A percentile compares a stretch with the other conserved stretches of the same genome.
Evolutionary conservation across 2,113 vertebrate species (phyloP).

Genomic region (Gnathonemus echidnorhynchus): DNA sequence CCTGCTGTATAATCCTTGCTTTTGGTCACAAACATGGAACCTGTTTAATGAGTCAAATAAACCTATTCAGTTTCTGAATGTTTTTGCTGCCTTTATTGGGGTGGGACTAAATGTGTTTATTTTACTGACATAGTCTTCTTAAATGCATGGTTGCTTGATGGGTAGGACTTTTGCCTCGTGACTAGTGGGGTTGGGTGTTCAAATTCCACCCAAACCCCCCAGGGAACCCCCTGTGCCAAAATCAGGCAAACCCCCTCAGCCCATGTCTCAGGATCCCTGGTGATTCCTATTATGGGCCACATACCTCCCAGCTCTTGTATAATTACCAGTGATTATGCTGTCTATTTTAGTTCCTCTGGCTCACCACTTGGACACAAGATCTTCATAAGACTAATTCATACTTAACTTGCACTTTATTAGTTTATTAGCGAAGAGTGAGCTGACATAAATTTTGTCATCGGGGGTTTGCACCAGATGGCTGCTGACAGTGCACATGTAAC

Average conservation of each 20-base stretch:
- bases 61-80: conserved; percentile 48
- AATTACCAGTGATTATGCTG: neutral
- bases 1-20: conserved; percentile 58
- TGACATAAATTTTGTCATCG: too few species aligned
- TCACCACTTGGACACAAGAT: neutral
- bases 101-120: neutral
- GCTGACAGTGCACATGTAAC: too few species aligned
- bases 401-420: too few species aligned
- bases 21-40: conserved; percentile 64
- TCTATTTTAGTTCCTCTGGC: neutral
- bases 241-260: neutral
- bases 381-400: neutral
- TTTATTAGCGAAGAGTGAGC: too few species aligned
- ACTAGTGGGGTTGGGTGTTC: neutral
- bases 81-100: neutral
- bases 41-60: conserved; percentile 66
- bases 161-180: neutral
- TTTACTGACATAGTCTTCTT: neutral
- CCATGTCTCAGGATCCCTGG: neutral
- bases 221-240: neutral
- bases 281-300: neutral
- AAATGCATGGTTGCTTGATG: neutral
- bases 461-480: too few species aligned
- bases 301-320: neutral
- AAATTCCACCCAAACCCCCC: neutral